These are phyloP conservation scores for Amblyjoppa proteus DNA, from an alignment of 2,888 invertebrate genomes.

Conservation along the genomic window DNA sequence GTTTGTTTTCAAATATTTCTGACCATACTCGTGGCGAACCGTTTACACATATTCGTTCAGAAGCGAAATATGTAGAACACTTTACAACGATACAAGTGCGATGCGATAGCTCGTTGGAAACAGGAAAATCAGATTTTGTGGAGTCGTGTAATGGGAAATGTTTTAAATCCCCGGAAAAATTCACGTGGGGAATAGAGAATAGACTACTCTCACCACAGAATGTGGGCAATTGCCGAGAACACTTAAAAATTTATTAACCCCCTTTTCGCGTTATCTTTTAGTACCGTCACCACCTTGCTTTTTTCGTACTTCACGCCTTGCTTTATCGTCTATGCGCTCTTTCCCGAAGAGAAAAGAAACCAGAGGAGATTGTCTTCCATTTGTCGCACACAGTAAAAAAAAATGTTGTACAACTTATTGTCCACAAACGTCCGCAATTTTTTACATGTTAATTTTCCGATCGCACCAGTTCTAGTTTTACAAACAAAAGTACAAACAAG, in stretches of 20 bases:
- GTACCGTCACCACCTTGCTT: neutral
- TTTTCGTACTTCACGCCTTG: neutral
- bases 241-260: slow-evolving; percentile 53
- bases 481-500: too few relatives aligned
- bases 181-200: slow-evolving; percentile 60
- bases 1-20: too few relatives aligned
- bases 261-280: slow-evolving; percentile 15
- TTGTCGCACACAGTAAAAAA: too few relatives aligned
- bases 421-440: too few relatives aligned
- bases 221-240: slow-evolving; percentile 50
- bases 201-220: slow-evolving; percentile 22
- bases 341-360: neutral
- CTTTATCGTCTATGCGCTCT: neutral
- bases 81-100: neutral
- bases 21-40: too few relatives aligned
- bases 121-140: slow-evolving; percentile 39
- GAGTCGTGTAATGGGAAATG: slow-evolving; percentile 49
- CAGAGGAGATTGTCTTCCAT: neutral
- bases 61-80: neutral
- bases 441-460: too few relatives aligned
- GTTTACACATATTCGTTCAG: too few relatives aligned
- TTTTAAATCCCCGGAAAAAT: slow-evolving; percentile 57
- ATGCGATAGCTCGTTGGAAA: slow-evolving; percentile 17
- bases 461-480: too few relatives aligned
- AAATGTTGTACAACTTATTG: too few relatives aligned